Conservation (phyloP, 2,797 vertebrate genomes). For the Heterohyrax brucei region DNA sequence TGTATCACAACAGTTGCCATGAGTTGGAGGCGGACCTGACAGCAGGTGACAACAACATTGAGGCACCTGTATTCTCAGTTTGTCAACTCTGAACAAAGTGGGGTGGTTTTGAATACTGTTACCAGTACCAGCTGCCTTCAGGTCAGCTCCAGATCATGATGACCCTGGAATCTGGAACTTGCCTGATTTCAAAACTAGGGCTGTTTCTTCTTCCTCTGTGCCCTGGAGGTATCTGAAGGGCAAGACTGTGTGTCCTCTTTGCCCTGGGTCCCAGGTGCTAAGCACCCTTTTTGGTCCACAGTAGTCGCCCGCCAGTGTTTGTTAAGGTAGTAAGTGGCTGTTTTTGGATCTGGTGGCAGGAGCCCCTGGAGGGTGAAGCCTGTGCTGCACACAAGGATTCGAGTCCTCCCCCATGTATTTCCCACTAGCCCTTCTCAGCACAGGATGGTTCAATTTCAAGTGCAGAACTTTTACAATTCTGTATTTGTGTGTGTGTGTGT, state of each 20-base stretch:
- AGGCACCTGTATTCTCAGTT: too few relatives aligned
- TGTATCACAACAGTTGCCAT: background rate
- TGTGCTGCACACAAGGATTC: accelerated
- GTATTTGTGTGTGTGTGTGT: background rate
- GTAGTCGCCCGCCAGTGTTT: background rate
- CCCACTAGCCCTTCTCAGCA: background rate
- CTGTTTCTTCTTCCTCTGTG: background rate
- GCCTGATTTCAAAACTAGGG: background rate
- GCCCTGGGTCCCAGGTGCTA: too few relatives aligned
- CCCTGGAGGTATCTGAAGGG: accelerated
- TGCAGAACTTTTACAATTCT: background rate
- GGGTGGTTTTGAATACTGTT: background rate
- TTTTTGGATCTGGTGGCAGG: too few relatives aligned
- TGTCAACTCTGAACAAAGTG: background rate
- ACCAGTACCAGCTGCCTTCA: too few relatives aligned
- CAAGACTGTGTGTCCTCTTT: background rate
- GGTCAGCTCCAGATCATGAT: too few relatives aligned
- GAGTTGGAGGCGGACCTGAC: background rate
- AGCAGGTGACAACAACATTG: too few relatives aligned
- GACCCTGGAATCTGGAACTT: background rate
- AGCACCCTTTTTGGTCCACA: background rate
- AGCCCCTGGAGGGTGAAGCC: background rate
- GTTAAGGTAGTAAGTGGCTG: accelerated
- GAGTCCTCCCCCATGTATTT: accelerated
- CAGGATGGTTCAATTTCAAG: background rate